Percentiles rank a stretch among this genome's conserved stretches.
phyloP scores from a whole-genome alignment of 2,888 invertebrate species.

The Gibbula magus region DNA sequence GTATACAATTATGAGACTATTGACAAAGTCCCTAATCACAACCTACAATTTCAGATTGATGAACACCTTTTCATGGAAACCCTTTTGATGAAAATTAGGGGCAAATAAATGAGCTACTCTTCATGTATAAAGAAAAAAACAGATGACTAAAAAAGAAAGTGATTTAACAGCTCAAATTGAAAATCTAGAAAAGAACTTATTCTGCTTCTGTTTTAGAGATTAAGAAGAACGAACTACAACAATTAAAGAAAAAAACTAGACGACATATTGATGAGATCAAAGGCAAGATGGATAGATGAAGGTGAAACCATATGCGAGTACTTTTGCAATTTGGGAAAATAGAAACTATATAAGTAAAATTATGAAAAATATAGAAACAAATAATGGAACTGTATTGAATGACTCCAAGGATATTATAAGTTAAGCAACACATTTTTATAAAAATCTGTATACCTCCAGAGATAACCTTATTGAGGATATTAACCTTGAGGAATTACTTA shows the following conservation, averaged over 20 bases:
- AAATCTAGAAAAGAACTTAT: not conserved
- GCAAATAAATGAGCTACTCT: conserved; percentile 21
- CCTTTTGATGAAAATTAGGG: conserved; percentile 28
- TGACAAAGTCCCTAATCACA: not conserved
- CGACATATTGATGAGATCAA: not conserved
- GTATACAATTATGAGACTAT: not conserved
- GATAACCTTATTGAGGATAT: not conserved
- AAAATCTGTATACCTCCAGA: not conserved
- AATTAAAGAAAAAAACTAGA: not conserved
- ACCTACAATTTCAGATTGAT: not conserved
- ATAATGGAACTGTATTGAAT: not conserved
- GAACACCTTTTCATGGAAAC: conserved; percentile 13
- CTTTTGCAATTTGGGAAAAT: conserved; percentile 4
- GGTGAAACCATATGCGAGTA: conserved; percentile 9
- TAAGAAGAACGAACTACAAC: conserved; percentile 2
- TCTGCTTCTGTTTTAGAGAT: not conserved
- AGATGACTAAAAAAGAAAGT: not conserved
- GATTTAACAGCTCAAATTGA: not conserved
- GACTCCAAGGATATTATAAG: not conserved
- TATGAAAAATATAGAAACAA: not conserved
- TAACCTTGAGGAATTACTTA: not conserved
- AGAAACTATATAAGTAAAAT: conserved; percentile 8
- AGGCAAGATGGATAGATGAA: conserved; percentile 21
- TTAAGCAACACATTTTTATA: not conserved
- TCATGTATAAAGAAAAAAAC: conserved; percentile 20